Conservation (phyloP, 1,140 invertebrate species). For the Bombus superbus region DNA sequence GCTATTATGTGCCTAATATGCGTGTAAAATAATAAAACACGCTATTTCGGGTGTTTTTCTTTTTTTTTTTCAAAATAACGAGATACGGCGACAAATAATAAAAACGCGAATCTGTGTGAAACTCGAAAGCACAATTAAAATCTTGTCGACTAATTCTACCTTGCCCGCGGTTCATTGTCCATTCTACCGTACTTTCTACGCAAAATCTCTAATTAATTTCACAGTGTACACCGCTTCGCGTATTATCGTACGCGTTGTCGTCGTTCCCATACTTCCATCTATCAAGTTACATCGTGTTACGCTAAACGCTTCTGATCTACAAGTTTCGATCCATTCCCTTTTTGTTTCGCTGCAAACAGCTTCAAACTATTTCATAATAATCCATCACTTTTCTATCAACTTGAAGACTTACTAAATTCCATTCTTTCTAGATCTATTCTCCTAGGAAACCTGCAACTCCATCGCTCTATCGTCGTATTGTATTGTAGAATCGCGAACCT, state of each 20-base stretch:
- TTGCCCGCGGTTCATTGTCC: not conserved
- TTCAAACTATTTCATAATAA: constrained; percentile 8
- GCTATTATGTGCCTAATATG: not conserved
- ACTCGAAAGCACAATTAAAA: not conserved
- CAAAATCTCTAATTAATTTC: not conserved
- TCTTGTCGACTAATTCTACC: not conserved
- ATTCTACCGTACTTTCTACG: not conserved
- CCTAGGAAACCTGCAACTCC: not conserved
- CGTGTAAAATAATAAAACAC: not conserved
- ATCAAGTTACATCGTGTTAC: too few relatives aligned
- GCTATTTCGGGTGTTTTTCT: not conserved
- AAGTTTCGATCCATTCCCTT: not conserved
- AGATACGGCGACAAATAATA: not conserved
- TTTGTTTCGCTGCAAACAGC: too few relatives aligned
- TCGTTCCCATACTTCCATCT: not conserved
- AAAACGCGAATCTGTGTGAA: not conserved
- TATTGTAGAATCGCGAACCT: not conserved
- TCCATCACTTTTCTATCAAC: not conserved
- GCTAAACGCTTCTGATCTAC: not conserved
- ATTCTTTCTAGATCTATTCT: too few relatives aligned
- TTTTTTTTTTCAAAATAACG: too few relatives aligned
- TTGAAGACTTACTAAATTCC: not conserved
- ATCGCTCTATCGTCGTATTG: not conserved
- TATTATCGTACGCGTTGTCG: not conserved
- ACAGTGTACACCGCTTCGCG: not conserved